These are phyloP conservation scores for Agrotis ipsilon DNA, from an alignment of 2,888 invertebrate genomes.

Conservation along the genomic window DNA sequence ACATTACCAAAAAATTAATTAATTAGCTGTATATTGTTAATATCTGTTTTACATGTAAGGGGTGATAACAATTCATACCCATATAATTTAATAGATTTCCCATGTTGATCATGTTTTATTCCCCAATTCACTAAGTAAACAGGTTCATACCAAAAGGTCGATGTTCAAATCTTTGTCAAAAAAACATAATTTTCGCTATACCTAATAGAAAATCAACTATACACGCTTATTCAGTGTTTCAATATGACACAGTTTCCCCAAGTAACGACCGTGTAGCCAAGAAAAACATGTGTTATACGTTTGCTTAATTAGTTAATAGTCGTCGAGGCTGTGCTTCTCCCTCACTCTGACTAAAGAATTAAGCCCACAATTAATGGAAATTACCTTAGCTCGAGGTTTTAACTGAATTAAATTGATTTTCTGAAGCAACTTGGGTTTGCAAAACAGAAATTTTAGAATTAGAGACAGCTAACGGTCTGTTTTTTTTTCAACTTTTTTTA, in stretches of 20 bases:
- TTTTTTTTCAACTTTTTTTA: not conserved
- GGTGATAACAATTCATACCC: conserved; percentile 13
- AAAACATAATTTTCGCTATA: not conserved
- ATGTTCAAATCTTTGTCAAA: not conserved
- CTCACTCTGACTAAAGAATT: conserved; percentile 74
- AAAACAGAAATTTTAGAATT: conserved; percentile 54
- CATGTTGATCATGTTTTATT: conserved; percentile 30
- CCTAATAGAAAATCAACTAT: conserved; percentile 6
- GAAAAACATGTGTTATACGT: conserved; percentile 59
- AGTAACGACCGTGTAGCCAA: conserved; percentile 42
- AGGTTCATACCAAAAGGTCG: conserved; percentile 8
- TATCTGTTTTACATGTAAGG: conserved; percentile 45
- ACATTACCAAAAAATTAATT: conserved; percentile 50
- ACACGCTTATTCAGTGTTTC: not conserved
- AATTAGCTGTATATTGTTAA: conserved; percentile 35
- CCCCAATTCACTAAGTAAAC: conserved; percentile 25
- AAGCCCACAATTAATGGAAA: conserved; percentile 82
- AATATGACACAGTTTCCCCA: conserved; percentile 31
- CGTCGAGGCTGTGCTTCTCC: conserved; percentile 63
- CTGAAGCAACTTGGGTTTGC: conserved; percentile 70
- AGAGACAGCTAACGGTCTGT: not conserved
- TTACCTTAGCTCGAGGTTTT: conserved; percentile 82
- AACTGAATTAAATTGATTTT: conserved; percentile 80
- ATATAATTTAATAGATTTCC: conserved; percentile 46
- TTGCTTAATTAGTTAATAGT: conserved; percentile 81